Evolutionary conservation across 2,888 invertebrate genomes (phyloP), one percentile per base, ranked within the genome.

Genomic region (Neoitamus cyanurus): DNA sequence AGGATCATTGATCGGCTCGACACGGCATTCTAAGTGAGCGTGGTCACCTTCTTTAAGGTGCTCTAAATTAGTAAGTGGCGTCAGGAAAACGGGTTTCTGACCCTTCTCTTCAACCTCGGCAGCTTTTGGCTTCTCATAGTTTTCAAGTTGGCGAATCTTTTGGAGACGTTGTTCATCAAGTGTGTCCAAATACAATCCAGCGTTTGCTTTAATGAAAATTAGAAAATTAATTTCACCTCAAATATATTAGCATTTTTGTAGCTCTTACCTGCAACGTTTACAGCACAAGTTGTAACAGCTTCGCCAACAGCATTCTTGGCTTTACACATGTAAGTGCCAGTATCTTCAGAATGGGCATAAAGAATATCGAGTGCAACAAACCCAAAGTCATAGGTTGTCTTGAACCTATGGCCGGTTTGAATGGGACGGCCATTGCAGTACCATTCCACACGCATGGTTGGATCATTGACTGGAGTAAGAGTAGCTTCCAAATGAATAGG

Each of bases 361-460:
- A 98, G 93, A 88, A 99, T 97, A 90, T 99, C 99, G 88, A 99
- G 92, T 37, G 98, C 97, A 31, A 99, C 99, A 90, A 97, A 99
- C 86, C 99, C 99, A 91, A 99, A 99, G 91, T 99, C 99, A 89
- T 98, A 97, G 2, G 97, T 97, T 3, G 98, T 97, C 91, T 97
- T 97, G 92, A 98, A 99, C 87, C 99, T 94, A 90, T 98, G 98
- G 77, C 98, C 97, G 89, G 96, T 96, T 89, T 96, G 96, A 88
- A 99, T 94, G 2, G 98, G 98, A 88, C 95, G 94, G 83, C 98
- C 99, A 92, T 99, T 97, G 91, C 97, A 96, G 92, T 94, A 98
- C 99, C 99, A 99, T 92, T 99, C 99, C 9, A 99, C 98, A 87
- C 95, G 95, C 99, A 99, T 99, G 7, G 98, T 98, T 3, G 99